Percentiles rank a stretch among this genome's conserved stretches.
Evolutionary conservation across 2,797 vertebrate species (phyloP).

Genomic region (Phaenicophaeus curvirostris): DNA sequence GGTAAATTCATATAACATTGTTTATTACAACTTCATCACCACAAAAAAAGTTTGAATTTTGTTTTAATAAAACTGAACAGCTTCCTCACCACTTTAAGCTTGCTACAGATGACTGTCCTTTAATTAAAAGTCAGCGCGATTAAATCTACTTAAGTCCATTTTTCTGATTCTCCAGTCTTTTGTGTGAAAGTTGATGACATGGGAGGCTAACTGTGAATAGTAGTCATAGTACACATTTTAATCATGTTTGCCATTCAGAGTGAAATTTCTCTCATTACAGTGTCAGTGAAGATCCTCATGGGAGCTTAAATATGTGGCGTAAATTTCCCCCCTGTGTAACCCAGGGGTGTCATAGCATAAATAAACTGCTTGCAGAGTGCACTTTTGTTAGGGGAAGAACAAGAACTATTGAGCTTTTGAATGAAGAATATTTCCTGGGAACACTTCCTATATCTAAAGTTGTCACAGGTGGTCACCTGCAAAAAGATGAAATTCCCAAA

Average conservation of each 20-base stretch:
- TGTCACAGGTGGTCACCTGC: background rate
- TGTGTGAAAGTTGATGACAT: background rate
- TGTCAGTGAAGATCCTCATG: background rate
- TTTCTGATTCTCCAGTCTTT: background rate
- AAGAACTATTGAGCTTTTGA: background rate
- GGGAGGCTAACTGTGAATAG: background rate
- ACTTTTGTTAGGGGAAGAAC: background rate
- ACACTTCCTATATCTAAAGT: background rate
- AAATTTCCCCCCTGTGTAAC: background rate
- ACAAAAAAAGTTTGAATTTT: background rate
- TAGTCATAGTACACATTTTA: background rate
- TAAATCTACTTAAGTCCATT: background rate
- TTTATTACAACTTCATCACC: background rate
- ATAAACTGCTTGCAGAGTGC: background rate
- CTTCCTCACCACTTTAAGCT: background rate
- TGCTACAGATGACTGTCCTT: background rate
- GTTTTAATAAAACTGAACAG: background rate
- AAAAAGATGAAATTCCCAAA: background rate
- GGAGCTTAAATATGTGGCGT: background rate
- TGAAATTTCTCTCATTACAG: background rate
- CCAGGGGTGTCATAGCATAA: background rate
- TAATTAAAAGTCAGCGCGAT: background rate
- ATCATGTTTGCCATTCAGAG: background rate
- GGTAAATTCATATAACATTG: background rate
- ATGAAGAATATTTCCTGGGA: background rate